Percentiles rank a stretch among this genome's conserved stretches.
phyloP scores from a whole-genome alignment of 2,113 vertebrate genomes.

The Crotalus viridis region DNA sequence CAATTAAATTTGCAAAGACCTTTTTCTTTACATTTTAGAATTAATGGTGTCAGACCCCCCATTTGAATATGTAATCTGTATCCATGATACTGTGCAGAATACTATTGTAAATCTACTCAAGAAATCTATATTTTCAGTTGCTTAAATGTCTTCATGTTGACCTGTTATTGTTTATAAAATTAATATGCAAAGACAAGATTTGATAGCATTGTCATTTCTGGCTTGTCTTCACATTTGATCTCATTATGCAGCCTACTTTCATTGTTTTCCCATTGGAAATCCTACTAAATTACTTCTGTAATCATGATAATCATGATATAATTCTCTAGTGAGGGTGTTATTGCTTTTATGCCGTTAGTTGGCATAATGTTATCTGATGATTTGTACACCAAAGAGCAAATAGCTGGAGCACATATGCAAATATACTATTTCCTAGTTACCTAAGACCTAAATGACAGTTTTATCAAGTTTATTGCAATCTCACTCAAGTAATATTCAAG shows the following conservation, averaged over 20 bases:
- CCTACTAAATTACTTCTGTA: conserved; percentile 25
- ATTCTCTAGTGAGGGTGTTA: conserved; percentile 9
- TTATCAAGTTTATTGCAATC: background rate
- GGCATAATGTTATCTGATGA: background rate
- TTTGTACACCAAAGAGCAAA: background rate
- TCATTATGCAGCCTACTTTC: background rate
- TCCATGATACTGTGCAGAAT: background rate
- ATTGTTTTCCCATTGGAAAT: conserved; percentile 13
- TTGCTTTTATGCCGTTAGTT: background rate
- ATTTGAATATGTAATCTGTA: background rate
- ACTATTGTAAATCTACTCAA: background rate
- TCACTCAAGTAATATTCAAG: background rate
- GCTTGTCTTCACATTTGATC: conserved; percentile 15
- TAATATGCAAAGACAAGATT: background rate
- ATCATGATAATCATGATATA: conserved; percentile 13
- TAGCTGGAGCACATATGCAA: background rate
- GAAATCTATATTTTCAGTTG: background rate
- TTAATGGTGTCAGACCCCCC: background rate
- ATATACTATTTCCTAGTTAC: background rate
- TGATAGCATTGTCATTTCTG: background rate
- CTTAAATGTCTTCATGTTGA: background rate
- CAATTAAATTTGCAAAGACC: background rate
- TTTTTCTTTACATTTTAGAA: background rate
- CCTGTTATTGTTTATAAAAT: background rate
- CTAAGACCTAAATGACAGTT: background rate